These are phyloP conservation scores for Apamea crenata DNA, from an alignment of 2,888 invertebrate genomes.

Conservation along the genomic window DNA sequence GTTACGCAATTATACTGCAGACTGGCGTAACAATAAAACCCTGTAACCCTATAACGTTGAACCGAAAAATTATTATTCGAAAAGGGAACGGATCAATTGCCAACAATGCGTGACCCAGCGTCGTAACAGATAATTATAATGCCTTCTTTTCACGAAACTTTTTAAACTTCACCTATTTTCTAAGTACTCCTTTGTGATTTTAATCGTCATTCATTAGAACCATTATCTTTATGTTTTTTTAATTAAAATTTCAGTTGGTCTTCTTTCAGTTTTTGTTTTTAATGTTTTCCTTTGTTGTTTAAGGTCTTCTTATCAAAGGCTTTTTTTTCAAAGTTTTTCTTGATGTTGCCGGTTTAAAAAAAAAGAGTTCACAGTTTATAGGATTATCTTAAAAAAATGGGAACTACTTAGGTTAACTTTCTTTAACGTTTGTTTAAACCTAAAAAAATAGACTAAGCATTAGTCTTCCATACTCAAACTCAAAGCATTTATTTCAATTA, in stretches of 20 bases:
- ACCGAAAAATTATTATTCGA: conserved; percentile 6
- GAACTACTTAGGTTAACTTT: background rate
- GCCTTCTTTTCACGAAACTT: conserved; percentile 53
- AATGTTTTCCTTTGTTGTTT: conserved; percentile 20
- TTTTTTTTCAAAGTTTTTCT: background rate
- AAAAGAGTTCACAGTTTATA: background rate
- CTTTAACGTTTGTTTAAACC: rapidly evolving
- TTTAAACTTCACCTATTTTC: conserved; percentile 57
- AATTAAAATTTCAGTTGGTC: conserved; percentile 33
- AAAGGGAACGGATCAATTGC: conserved; percentile 31
- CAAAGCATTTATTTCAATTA: too few relatives aligned
- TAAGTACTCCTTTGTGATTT: conserved; percentile 60
- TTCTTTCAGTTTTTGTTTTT: conserved; percentile 20
- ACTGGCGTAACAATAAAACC: conserved; percentile 34
- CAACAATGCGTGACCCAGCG: conserved; percentile 54
- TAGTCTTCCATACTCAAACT: background rate
- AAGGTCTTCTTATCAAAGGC: conserved; percentile 3
- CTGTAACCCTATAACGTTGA: conserved; percentile 46
- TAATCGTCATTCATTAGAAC: conserved; percentile 46
- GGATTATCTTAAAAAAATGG: background rate
- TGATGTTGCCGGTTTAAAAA: background rate
- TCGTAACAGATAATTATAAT: conserved; percentile 62
- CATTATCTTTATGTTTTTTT: conserved; percentile 44
- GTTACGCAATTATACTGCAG: background rate
- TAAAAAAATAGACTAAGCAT: background rate